Evolutionary conservation across 2,888 invertebrate species (phyloP).

Genomic region (Augochlorella aurata): DNA sequence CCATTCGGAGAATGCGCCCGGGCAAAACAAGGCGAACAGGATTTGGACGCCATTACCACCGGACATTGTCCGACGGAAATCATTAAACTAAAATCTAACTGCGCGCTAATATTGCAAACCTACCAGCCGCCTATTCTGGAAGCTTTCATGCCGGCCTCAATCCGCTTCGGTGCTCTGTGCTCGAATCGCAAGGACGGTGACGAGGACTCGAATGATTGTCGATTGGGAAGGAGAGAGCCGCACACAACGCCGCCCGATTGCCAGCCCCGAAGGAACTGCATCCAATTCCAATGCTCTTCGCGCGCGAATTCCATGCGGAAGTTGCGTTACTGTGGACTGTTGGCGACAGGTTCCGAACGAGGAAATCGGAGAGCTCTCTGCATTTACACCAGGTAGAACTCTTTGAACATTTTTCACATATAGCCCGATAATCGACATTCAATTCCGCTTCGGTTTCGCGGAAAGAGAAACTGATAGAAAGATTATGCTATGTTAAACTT

Average conservation of each 20-base stretch:
- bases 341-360: neutral
- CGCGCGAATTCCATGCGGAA: neutral
- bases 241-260: slow-evolving; percentile 26
- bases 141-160: slow-evolving; percentile 74
- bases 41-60: slow-evolving; percentile 73
- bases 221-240: slow-evolving; percentile 27
- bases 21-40: slow-evolving; percentile 64
- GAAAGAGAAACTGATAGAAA: too few relatives aligned
- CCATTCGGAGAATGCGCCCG: slow-evolving; percentile 73
- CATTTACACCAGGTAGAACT: neutral
- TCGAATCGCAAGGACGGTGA: slow-evolving; percentile 52
- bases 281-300: slow-evolving; percentile 18
- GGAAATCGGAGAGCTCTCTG: neutral
- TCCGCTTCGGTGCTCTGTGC: slow-evolving; percentile 58
- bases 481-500: too few relatives aligned
- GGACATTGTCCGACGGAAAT: slow-evolving; percentile 78
- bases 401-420: neutral
- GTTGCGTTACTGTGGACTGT: neutral
- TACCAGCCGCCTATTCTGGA: slow-evolving; percentile 66
- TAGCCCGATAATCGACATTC: neutral
- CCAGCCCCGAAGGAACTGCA: slow-evolving; percentile 28
- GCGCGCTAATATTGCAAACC: slow-evolving; percentile 69
- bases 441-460: neutral
- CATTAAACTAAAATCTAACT: slow-evolving; percentile 80
- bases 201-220: slow-evolving; percentile 49